These are phyloP conservation scores for Oceanodroma leucorhoa DNA, from an alignment of 2,797 vertebrate genomes.

Conservation along the genomic window DNA sequence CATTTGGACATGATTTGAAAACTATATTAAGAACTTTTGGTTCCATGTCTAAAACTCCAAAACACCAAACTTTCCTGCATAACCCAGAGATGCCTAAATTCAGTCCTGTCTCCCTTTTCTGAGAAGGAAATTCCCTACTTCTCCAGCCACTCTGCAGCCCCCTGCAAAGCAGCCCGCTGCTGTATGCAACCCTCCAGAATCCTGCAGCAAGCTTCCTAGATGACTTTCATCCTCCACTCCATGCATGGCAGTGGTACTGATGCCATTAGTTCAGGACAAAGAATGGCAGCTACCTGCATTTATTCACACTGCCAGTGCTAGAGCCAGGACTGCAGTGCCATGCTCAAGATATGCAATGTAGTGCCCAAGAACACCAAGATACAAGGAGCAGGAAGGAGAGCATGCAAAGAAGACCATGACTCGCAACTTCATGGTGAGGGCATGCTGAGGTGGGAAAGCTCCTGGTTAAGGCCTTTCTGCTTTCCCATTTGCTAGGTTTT, in stretches of 20 bases:
- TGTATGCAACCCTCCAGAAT: background rate
- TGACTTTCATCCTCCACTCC: background rate
- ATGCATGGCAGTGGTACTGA: background rate
- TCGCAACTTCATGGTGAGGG: background rate
- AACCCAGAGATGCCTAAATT: background rate
- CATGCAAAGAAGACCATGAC: background rate
- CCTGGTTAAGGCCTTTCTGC: background rate
- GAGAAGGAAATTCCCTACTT: background rate
- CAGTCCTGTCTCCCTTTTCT: background rate
- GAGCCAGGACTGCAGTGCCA: background rate
- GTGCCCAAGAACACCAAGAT: background rate
- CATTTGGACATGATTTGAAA: background rate
- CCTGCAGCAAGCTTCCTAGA: fast-evolving
- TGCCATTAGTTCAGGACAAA: background rate
- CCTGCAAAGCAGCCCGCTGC: fast-evolving
- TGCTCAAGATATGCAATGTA: background rate
- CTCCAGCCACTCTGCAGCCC: background rate
- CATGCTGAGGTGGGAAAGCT: background rate
- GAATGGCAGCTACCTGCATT: background rate
- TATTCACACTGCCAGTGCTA: background rate
- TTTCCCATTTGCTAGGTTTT: background rate
- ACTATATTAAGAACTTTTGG: background rate
- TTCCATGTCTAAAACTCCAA: background rate
- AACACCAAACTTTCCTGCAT: background rate
- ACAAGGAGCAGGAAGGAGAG: background rate